Conservation (phyloP, 2,888 invertebrate species). For the Nebria brevicollis region DNA sequence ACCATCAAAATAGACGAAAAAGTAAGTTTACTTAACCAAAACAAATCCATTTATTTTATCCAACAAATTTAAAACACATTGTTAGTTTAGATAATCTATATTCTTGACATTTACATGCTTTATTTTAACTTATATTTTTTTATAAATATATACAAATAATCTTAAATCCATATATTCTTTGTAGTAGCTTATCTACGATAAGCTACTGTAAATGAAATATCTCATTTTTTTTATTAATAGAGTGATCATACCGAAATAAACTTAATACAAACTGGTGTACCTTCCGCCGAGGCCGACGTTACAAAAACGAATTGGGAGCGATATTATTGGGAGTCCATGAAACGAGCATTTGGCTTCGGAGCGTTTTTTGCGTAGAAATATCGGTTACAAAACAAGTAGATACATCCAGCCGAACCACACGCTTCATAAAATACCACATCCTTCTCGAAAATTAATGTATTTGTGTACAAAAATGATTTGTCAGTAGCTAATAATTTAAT, state of each 20-base stretch:
- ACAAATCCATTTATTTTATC: no score
- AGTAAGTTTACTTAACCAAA: slow-evolving; percentile 60
- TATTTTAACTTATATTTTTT: no score
- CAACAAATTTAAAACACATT: no score
- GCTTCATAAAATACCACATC: background rate
- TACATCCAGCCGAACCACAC: background rate
- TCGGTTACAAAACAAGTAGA: slow-evolving; percentile 5
- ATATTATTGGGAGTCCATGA: slow-evolving; percentile 96
- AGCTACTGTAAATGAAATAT: background rate
- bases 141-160: no score
- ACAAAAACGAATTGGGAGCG: slow-evolving; percentile 91
- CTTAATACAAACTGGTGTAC: slow-evolving; percentile 86
- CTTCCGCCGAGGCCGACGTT: slow-evolving; percentile 79
- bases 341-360: slow-evolving; percentile 91
- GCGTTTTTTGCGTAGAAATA: slow-evolving; percentile 66
- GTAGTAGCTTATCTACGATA: no score
- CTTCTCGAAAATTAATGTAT: background rate
- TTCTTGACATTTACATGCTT: no score
- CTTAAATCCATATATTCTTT: no score
- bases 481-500: background rate
- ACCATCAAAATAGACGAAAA: slow-evolving; percentile 86
- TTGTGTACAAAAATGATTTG: background rate
- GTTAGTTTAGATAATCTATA: no score
- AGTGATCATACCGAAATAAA: slow-evolving; percentile 87
- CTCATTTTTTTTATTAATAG: slow-evolving; percentile 58